Evolutionary conservation across 23 tunicate species (phyloP), one percentile per base, ranked within the genome.

Genomic region (Trididemnum clinides): DNA sequence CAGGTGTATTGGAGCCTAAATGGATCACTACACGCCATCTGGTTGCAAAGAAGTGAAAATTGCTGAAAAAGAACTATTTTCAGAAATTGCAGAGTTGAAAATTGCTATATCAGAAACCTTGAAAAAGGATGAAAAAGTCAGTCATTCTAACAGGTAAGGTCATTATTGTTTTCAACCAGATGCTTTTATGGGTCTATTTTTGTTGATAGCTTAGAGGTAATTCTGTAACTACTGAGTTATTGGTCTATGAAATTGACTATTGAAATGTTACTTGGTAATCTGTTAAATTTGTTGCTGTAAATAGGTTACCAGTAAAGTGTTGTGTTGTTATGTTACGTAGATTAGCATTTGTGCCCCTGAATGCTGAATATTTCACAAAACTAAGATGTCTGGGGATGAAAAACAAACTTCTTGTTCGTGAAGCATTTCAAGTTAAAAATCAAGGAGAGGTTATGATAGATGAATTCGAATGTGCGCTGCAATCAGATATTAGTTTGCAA

Each of bases 61-160:
- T 20, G 71, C 75, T 51, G 92, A 88, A 50, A 35, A 69, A 70
- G 49, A 57, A 26, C 74, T 92, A 19, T 18, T 54, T 29, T 58
- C 70, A 38, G 97, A 92, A 33, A 66, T 92, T 33, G 5, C 18
- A 22, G 97, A 92, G 51, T 44, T 92, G 19, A 88, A 92, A 92
- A 80, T 64, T 83, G 97, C 83, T 66, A 92, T 92, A 54, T 88
- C 83, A 83, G 91, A 92, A 74, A 6, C n/a, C n/a, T n/a, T n/a
- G n/a, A n/a, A n/a, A n/a, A n/a, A n/a, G n/a, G n/a, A n/a, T n/a
- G n/a, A n/a, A n/a, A n/a, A n/a, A n/a, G n/a, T n/a, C n/a, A n/a
- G n/a, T n/a, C n/a, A n/a, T n/a, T n/a, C n/a, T n/a, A n/a, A n/a
- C n/a, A n/a, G n/a, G n/a, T n/a, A n/a, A n/a, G n/a, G n/a, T n/a